These are phyloP conservation scores for Sminthurinus aureus DNA, from an alignment of 2,888 invertebrate species.

Conservation along the genomic window DNA sequence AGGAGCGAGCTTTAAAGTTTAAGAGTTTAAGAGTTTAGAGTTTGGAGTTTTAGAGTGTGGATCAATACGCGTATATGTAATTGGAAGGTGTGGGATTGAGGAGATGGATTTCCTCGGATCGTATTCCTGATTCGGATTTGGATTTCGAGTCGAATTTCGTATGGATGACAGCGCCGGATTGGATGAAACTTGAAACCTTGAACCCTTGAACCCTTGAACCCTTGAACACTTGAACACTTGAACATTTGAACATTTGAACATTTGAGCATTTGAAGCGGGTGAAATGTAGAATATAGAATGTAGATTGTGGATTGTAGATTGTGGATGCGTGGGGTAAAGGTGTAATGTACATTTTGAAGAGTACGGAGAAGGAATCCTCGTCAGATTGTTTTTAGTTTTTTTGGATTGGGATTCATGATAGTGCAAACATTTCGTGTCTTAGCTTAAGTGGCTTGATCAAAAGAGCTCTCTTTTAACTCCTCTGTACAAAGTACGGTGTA, in stretches of 20 bases:
- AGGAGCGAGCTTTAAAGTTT: background rate
- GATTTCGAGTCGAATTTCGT: constrained; percentile 27
- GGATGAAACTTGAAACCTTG: constrained; percentile 40
- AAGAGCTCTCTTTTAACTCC: constrained; percentile 4
- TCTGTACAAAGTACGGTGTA: too few species aligned
- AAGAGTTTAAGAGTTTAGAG: background rate
- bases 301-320: too few species aligned
- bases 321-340: background rate
- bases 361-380: constrained; percentile 16
- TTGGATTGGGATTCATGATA: constrained; percentile 29
- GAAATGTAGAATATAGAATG: too few species aligned
- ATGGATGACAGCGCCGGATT: constrained; percentile 38
- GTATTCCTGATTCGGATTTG: constrained; percentile 44
- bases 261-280: too few species aligned
- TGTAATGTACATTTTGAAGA: background rate
- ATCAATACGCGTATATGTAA: background rate
- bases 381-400: constrained; percentile 21
- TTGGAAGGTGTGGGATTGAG: constrained; percentile 16
- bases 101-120: constrained; percentile 22
- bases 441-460: constrained; percentile 46
- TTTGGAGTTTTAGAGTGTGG: background rate
- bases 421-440: constrained; percentile 43
- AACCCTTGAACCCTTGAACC: too few species aligned
- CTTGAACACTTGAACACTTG: too few species aligned
- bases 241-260: too few species aligned